A percentile compares a stretch with the other conserved stretches of the same genome.
Conservation (phyloP, 1,140 invertebrate genomes). For the Drosophila baimaii region DNA sequence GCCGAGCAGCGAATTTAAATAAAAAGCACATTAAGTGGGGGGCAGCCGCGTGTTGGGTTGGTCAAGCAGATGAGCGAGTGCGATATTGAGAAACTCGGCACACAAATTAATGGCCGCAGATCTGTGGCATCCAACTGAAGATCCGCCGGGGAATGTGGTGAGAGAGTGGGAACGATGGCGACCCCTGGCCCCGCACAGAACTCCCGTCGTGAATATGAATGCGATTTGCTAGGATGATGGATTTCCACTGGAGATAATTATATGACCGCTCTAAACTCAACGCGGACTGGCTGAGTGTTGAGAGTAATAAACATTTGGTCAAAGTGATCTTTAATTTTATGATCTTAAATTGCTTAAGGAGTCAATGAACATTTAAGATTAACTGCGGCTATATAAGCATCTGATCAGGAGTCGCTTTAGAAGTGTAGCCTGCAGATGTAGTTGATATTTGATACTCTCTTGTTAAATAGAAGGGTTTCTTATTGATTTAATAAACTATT, state of each 20-base stretch:
- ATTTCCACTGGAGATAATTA: slow-evolving; percentile 28
- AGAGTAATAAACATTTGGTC: slow-evolving; percentile 16
- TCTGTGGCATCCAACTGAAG: slow-evolving; percentile 37
- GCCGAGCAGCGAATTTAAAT: slow-evolving; percentile 59
- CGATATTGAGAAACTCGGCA: slow-evolving; percentile 55
- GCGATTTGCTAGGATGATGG: slow-evolving; percentile 26
- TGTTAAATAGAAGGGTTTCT: neutral
- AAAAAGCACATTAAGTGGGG: slow-evolving; percentile 68
- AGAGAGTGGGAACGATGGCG: neutral
- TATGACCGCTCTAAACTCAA: slow-evolving; percentile 11
- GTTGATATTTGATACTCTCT: neutral
- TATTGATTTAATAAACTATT: neutral
- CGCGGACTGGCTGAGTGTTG: neutral
- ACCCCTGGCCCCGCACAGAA: slow-evolving; percentile 1
- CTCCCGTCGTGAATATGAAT: slow-evolving; percentile 38
- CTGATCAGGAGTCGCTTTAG: slow-evolving; percentile 5
- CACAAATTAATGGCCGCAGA: slow-evolving; percentile 61
- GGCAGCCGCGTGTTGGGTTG: slow-evolving; percentile 31
- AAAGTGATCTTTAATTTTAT: slow-evolving; percentile 28
- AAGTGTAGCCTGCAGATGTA: neutral
- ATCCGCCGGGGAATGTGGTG: slow-evolving; percentile 23
- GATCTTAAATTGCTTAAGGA: slow-evolving; percentile 4
- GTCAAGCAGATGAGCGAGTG: slow-evolving; percentile 72
- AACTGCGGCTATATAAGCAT: neutral
- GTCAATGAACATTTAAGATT: neutral